Conservation (phyloP, 1,140 invertebrate species). For the Pseudomyrmex dendroicus region DNA sequence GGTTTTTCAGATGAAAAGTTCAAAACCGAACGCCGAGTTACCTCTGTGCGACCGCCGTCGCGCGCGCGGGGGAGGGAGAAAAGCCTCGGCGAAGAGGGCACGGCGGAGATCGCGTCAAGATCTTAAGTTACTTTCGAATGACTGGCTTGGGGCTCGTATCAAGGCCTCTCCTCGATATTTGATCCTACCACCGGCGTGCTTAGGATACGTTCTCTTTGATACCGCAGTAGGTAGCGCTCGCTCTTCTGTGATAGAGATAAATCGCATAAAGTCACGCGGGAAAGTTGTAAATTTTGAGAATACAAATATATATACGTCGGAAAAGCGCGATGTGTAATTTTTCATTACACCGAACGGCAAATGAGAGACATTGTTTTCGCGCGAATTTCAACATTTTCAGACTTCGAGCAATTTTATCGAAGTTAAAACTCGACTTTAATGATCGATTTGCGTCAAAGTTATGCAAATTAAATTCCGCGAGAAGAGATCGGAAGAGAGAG, state of each 20-base stretch:
- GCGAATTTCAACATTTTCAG: neutral
- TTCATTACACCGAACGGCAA: too few relatives aligned
- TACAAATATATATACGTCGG: conserved; percentile 16
- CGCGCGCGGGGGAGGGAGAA: too few relatives aligned
- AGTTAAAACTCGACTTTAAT: too few relatives aligned
- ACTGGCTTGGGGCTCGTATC: conserved; percentile 67
- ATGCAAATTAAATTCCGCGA: conserved; percentile 15
- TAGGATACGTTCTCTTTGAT: conserved; percentile 58
- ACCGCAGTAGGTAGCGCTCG: conserved; percentile 6
- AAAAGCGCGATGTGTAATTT: neutral
- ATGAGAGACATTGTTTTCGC: neutral
- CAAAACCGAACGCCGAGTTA: conserved; percentile 49
- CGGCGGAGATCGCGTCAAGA: conserved; percentile 58
- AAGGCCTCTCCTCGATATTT: conserved; percentile 52
- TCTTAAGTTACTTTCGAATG: conserved; percentile 73
- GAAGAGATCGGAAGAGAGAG: too few relatives aligned
- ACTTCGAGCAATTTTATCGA: too few relatives aligned
- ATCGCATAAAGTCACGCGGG: conserved; percentile 21
- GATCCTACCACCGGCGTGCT: conserved; percentile 50
- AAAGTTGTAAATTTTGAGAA: neutral
- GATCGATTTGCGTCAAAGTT: neutral
- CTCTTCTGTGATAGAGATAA: conserved; percentile 24
- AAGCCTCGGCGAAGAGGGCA: neutral
- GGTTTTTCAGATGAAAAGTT: conserved; percentile 70
- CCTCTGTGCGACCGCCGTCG: conserved; percentile 8